Evolutionary conservation across 2,113 vertebrate genomes (phyloP).

Genomic region (Thomomys bottae): DNA sequence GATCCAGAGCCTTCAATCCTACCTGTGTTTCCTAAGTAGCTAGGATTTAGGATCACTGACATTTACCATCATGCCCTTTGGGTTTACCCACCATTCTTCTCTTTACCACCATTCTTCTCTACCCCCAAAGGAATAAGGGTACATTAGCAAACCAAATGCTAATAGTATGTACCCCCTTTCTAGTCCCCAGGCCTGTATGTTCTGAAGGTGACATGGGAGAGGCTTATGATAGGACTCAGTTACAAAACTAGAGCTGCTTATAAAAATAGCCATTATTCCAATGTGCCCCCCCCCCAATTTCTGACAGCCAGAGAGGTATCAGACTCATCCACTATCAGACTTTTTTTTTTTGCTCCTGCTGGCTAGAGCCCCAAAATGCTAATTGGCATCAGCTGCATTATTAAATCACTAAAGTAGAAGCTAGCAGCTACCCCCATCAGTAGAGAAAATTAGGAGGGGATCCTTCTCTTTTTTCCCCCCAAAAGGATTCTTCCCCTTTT

Average conservation of each 20-base stretch:
- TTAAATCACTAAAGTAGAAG: conserved; percentile 69
- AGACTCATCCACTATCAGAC: conserved; percentile 59
- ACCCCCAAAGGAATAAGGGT: background rate
- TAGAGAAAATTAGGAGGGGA: conserved; percentile 61
- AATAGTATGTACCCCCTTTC: background rate
- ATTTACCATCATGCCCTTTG: background rate
- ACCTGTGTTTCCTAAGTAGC: too few species aligned
- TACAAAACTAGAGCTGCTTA: background rate
- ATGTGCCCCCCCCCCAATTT: background rate
- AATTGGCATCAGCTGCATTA: conserved; percentile 83
- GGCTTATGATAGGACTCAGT: background rate
- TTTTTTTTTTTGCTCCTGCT: conserved; percentile 73
- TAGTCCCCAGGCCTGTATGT: too few species aligned
- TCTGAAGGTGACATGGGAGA: background rate
- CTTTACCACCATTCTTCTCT: too few species aligned
- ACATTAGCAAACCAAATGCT: background rate
- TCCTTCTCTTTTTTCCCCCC: conserved; percentile 63
- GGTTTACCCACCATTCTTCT: too few species aligned
- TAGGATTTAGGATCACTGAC: too few species aligned
- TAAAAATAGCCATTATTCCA: conserved; percentile 5
- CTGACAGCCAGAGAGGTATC: background rate
- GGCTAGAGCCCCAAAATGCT: conserved; percentile 79
- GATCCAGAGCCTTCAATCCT: too few species aligned
- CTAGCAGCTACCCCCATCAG: conserved; percentile 78
- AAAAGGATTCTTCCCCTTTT: conserved; percentile 17